Evolutionary conservation across 2,797 vertebrate species (phyloP).

Genomic region (Potorous gilbertii): DNA sequence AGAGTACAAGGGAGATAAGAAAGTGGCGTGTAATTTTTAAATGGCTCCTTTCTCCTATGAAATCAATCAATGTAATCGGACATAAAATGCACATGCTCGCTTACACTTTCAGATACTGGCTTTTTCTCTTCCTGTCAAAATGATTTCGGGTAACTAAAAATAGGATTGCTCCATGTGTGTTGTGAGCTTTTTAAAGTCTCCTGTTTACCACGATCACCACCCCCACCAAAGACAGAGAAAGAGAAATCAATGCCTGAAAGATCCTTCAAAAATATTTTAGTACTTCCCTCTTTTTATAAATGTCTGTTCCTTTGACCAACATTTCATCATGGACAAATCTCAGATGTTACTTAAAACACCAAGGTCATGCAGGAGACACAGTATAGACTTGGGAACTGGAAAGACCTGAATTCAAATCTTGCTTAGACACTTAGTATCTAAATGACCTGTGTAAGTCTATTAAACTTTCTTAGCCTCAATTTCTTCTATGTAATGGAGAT

Average conservation of each 20-base stretch:
- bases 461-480: neutral
- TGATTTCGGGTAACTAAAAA: conserved; percentile 69
- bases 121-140: conserved; percentile 68
- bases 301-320: conserved; percentile 46
- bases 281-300: conserved; percentile 27
- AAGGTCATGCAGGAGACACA: neutral
- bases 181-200: conserved; percentile 64
- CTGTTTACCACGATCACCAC: neutral
- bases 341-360: conserved; percentile 43
- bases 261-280: conserved; percentile 46
- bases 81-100: conserved; percentile 60
- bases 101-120: conserved; percentile 42
- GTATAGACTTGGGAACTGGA: neutral
- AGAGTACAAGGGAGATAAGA: conserved; percentile 67
- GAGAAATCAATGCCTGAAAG: conserved; percentile 44
- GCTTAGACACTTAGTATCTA: neutral
- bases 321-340: conserved; percentile 23
- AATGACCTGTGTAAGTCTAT: neutral
- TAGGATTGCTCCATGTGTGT: conserved; percentile 64
- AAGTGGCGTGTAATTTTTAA: conserved; percentile 64
- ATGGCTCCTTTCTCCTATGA: conserved; percentile 70
- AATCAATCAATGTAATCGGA: conserved; percentile 69
- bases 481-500: neutral
- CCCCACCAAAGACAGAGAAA: conserved; percentile 14
- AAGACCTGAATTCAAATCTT: neutral